Evolutionary conservation across 2,797 vertebrate species (phyloP).

Genomic region (Aotus griseimembra): DNA sequence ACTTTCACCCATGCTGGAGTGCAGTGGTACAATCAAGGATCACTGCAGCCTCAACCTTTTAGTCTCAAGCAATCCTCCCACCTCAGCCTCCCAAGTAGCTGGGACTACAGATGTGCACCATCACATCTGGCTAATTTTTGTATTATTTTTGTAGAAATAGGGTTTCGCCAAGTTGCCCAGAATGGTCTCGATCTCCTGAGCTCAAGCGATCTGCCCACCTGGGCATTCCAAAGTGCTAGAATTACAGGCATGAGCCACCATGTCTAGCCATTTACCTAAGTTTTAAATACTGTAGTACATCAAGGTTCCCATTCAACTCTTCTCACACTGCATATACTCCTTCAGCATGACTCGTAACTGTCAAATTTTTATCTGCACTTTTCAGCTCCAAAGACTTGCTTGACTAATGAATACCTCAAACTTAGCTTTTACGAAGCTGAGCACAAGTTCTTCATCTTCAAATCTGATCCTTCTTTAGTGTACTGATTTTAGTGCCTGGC

Average conservation of each 20-base stretch:
- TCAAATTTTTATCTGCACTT: not conserved
- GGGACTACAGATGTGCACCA: no score
- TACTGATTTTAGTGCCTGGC: not conserved
- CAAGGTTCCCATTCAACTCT: not conserved
- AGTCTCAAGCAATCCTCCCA: no score
- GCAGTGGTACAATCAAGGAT: not conserved
- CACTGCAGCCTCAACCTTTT: no score
- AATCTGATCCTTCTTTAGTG: not conserved
- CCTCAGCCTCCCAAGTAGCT: no score
- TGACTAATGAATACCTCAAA: not conserved
- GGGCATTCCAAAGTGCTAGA: not conserved
- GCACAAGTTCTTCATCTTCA: not conserved
- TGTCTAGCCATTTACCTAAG: not conserved
- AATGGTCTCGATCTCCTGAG: no score
- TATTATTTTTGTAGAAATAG: no score
- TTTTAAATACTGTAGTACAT: conserved; percentile 5
- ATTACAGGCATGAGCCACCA: not conserved
- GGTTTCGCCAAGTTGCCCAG: no score
- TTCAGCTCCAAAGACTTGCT: not conserved
- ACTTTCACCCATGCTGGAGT: not conserved
- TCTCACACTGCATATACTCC: not conserved
- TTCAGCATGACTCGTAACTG: not conserved
- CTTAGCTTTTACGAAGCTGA: not conserved
- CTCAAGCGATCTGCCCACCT: not conserved
- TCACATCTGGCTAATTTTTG: no score